phyloP scores from a whole-genome alignment of 1,140 invertebrate genomes.

The Pinna nobilis region DNA sequence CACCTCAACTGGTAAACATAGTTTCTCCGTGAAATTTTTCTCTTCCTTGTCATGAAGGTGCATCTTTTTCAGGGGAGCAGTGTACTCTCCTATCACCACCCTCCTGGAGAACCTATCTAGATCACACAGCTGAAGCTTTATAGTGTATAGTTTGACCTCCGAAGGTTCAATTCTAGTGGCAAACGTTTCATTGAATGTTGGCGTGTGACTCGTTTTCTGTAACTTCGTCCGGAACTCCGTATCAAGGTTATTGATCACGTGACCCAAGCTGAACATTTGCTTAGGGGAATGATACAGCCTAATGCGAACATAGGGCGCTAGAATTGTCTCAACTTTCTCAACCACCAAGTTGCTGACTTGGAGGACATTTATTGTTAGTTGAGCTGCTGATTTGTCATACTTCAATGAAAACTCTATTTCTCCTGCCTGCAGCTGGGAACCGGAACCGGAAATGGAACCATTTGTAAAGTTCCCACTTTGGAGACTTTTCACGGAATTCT shows the following conservation, averaged over 20 bases:
- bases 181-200: constrained; percentile 84
- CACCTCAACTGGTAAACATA: constrained; percentile 48
- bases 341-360: constrained; percentile 48
- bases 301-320: constrained; percentile 56
- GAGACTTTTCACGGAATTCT: not conserved
- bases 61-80: constrained; percentile 77
- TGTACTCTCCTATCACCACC: constrained; percentile 79
- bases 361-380: constrained; percentile 48
- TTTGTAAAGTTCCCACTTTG: too few relatives aligned
- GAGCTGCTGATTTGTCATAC: constrained; percentile 46
- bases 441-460: not conserved
- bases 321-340: constrained; percentile 40
- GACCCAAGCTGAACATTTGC: constrained; percentile 52
- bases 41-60: constrained; percentile 78
- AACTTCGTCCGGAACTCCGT: constrained; percentile 70
- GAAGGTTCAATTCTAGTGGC: constrained; percentile 79
- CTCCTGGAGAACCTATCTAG: constrained; percentile 78
- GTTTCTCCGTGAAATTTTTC: constrained; percentile 43
- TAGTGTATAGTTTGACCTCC: constrained; percentile 69
- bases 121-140: constrained; percentile 80
- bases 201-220: constrained; percentile 80
- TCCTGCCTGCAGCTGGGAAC: constrained; percentile 11
- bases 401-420: constrained; percentile 40
- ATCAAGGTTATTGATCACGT: constrained; percentile 52
- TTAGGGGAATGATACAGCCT: constrained; percentile 50